phyloP scores from a whole-genome alignment of 1,140 invertebrate genomes.

The Bombus turneri region DNA sequence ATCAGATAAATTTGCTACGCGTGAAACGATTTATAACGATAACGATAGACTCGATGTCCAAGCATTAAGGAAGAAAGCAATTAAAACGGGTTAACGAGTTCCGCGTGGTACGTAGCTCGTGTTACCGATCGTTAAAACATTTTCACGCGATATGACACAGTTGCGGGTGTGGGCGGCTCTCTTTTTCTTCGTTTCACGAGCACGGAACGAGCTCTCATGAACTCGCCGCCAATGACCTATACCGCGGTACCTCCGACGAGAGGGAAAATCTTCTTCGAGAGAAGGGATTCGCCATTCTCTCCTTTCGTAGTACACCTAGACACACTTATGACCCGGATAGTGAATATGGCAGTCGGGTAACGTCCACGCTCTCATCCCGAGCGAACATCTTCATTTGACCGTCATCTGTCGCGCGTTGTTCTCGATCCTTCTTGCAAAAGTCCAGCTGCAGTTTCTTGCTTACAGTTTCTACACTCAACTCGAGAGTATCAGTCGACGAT shows the following conservation, averaged over 20 bases:
- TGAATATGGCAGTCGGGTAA: slow-evolving; percentile 65
- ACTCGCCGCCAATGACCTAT: slow-evolving; percentile 72
- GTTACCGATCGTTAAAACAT: background rate
- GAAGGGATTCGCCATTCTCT: slow-evolving; percentile 70
- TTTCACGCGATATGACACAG: background rate
- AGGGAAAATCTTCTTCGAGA: slow-evolving; percentile 71
- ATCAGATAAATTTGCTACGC: no score
- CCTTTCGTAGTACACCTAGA: slow-evolving; percentile 65
- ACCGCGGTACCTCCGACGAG: slow-evolving; percentile 56
- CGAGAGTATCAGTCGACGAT: no score
- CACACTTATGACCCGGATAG: slow-evolving; percentile 70
- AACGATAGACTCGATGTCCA: background rate
- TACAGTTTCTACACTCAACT: background rate
- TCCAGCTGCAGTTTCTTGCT: no score
- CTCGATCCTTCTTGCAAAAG: background rate
- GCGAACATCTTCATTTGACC: slow-evolving; percentile 33
- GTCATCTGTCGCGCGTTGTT: slow-evolving; percentile 8
- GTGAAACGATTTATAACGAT: background rate
- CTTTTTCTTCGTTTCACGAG: slow-evolving; percentile 47
- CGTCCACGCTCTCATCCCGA: slow-evolving; percentile 66
- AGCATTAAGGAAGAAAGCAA: background rate
- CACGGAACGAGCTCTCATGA: slow-evolving; percentile 57
- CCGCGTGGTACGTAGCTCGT: no score
- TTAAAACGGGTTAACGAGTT: background rate
- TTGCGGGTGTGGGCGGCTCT: background rate